Percentiles rank a stretch among this genome's conserved stretches.
Evolutionary conservation across 1,140 invertebrate genomes (phyloP).

Genomic region (Oncopeltus fasciatus): DNA sequence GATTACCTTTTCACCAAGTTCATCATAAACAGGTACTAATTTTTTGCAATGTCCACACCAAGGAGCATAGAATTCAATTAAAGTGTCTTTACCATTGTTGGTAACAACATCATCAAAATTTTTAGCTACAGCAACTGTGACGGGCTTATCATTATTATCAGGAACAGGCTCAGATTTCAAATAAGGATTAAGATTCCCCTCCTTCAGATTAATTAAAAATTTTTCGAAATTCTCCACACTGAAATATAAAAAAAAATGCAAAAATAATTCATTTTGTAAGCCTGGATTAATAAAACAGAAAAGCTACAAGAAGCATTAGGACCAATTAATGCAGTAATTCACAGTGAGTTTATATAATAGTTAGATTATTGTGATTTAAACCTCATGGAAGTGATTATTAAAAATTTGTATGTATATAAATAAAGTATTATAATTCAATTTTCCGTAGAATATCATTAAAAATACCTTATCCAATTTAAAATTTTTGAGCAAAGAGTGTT

Average conservation of each 20-base stretch:
- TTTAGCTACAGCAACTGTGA: constrained; percentile 86
- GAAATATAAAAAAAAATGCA: constrained; percentile 25
- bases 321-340: neutral
- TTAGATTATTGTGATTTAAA: too few species aligned
- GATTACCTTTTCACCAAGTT: constrained; percentile 74
- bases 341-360: too few species aligned
- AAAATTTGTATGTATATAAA: too few species aligned
- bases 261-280: neutral
- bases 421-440: too few species aligned
- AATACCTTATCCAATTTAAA: too few species aligned
- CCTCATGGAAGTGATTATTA: too few species aligned
- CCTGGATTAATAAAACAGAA: neutral
- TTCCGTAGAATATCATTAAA: too few species aligned
- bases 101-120: constrained; percentile 93
- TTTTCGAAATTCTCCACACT: constrained; percentile 71
- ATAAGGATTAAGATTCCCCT: constrained; percentile 75
- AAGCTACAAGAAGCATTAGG: neutral
- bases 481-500: too few species aligned
- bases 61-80: constrained; percentile 96
- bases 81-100: constrained; percentile 80
- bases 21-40: constrained; percentile 82
- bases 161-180: constrained; percentile 92
- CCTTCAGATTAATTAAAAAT: constrained; percentile 78
- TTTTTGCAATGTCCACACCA: constrained; percentile 99
- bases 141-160: constrained; percentile 64